These are phyloP conservation scores for Corynorhinus townsendii DNA, from an alignment of 2,113 vertebrate species.

Conservation along the genomic window DNA sequence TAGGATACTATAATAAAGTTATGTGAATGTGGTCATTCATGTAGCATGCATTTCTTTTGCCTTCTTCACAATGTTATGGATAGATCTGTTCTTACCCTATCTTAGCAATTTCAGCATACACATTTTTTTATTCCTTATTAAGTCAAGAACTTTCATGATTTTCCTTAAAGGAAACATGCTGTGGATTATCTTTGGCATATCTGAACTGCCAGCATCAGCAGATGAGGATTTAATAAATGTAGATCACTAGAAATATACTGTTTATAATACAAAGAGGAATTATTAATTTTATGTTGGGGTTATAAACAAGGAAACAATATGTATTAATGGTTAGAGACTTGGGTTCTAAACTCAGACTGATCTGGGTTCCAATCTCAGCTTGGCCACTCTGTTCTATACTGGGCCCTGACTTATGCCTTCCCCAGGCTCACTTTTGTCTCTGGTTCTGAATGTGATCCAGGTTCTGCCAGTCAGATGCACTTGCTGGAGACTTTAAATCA, in stretches of 20 bases:
- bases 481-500: neutral
- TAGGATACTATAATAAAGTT: too few relatives aligned
- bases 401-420: neutral
- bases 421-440: neutral
- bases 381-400: neutral
- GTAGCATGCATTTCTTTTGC: neutral
- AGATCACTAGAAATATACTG: neutral
- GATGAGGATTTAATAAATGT: neutral
- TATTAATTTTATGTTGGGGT: neutral
- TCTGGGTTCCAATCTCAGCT: neutral
- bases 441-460: neutral
- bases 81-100: neutral
- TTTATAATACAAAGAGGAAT: neutral
- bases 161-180: neutral
- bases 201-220: neutral
- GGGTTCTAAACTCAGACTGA: neutral
- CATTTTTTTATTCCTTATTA: neutral
- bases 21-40: neutral
- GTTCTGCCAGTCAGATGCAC: neutral
- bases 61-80: neutral
- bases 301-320: neutral
- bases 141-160: neutral
- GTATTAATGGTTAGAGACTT: neutral
- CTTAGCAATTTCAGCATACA: neutral
- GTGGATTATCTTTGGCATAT: too few relatives aligned